These are phyloP conservation scores for Karalla daura DNA, from an alignment of 2,797 vertebrate species.

Conservation along the genomic window DNA sequence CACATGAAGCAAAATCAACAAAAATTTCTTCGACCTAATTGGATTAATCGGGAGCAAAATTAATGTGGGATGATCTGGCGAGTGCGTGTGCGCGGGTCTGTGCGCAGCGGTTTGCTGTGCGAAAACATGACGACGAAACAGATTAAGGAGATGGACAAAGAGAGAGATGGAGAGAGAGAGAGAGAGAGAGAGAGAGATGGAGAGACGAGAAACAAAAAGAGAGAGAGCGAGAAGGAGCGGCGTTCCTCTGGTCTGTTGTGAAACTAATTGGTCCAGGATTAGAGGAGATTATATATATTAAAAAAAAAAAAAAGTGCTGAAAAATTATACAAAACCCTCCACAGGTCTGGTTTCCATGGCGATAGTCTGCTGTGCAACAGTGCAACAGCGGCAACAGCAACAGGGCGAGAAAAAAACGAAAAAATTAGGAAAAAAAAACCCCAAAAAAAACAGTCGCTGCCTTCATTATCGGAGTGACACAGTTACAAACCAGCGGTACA, in stretches of 20 bases:
- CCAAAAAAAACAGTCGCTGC: constrained; percentile 59
- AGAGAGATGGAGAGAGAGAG: neutral
- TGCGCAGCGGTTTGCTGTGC: constrained; percentile 7
- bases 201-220: constrained; percentile 26
- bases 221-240: constrained; percentile 16
- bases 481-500: constrained; percentile 12
- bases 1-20: constrained; percentile 39
- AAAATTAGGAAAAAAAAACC: too few species aligned
- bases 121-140: constrained; percentile 1
- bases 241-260: constrained; percentile 71
- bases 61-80: constrained; percentile 45
- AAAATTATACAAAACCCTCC: constrained; percentile 65
- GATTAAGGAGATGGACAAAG: constrained; percentile 25
- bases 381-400: constrained; percentile 61
- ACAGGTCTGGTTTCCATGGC: constrained; percentile 74
- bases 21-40: constrained; percentile 57
- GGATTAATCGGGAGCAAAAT: constrained; percentile 62
- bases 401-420: constrained; percentile 55
- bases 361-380: constrained; percentile 60
- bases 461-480: constrained; percentile 33
- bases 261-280: constrained; percentile 87
- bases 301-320: constrained; percentile 32
- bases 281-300: constrained; percentile 75
- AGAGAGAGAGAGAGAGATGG: constrained; percentile 11
- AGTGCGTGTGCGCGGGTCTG: constrained; percentile 16